phyloP scores from a whole-genome alignment of 2,797 vertebrate genomes.

The Hydrophis major region DNA sequence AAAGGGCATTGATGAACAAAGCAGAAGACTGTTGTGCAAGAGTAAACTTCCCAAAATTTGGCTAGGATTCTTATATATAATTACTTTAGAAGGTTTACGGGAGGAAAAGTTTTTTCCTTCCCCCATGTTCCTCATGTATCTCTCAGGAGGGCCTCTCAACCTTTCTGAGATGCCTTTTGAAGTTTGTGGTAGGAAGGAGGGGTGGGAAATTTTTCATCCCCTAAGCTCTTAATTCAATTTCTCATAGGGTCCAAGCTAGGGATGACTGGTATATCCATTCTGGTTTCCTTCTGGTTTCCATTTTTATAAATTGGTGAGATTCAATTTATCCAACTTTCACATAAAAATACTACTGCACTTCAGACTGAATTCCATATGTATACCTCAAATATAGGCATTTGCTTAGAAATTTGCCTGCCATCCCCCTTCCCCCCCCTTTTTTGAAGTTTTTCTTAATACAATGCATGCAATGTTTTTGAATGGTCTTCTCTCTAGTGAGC shows the following conservation, averaged over 20 bases:
- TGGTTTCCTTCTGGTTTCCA: background rate
- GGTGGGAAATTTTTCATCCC: background rate
- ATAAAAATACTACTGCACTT: background rate
- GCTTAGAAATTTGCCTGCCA: background rate
- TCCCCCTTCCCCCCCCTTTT: fast-evolving
- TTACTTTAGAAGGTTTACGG: background rate
- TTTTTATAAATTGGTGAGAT: background rate
- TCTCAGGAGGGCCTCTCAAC: background rate
- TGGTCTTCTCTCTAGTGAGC: background rate
- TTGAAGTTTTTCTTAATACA: background rate
- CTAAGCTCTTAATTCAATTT: background rate
- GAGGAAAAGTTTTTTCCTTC: background rate
- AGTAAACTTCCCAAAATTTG: background rate
- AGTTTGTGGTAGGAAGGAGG: background rate
- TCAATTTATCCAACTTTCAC: background rate
- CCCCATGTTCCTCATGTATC: background rate
- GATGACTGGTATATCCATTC: background rate
- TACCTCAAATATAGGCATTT: background rate
- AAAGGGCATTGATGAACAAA: background rate
- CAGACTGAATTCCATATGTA: background rate
- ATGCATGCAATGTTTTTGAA: background rate
- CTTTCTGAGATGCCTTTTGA: background rate
- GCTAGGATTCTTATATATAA: background rate
- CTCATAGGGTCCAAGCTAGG: background rate
- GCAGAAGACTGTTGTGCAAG: background rate